These are phyloP conservation scores for Wasmannia auropunctata DNA, from an alignment of 1,140 invertebrate genomes.

Conservation along the genomic window DNA sequence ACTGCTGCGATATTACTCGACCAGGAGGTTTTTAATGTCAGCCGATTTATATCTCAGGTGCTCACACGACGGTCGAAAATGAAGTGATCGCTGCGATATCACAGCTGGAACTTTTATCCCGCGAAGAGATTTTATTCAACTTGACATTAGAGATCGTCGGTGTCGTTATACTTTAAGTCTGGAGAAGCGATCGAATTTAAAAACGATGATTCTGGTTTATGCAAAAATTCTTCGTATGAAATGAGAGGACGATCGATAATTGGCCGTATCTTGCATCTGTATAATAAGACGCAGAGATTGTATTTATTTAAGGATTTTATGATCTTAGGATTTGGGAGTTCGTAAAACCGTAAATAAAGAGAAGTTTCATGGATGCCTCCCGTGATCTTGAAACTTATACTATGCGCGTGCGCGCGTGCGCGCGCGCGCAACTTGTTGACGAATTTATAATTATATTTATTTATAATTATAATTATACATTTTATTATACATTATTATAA, in stretches of 20 bases:
- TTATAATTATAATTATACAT: constrained; percentile 8
- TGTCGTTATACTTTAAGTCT: not conserved
- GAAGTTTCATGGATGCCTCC: not conserved
- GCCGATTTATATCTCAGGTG: not conserved
- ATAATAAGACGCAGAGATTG: not conserved
- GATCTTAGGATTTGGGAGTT: not conserved
- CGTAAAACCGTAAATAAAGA: not conserved
- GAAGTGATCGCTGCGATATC: not conserved
- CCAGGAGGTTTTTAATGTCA: not conserved
- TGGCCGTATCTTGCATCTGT: not conserved
- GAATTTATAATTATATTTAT: constrained; percentile 17
- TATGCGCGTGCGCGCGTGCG: not conserved
- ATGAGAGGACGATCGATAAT: not conserved
- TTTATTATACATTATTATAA: not conserved
- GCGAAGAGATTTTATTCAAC: not conserved
- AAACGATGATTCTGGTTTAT: not conserved
- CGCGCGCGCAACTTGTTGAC: not conserved
- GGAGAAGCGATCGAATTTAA: not conserved
- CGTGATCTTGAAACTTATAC: not conserved
- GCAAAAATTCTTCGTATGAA: not conserved
- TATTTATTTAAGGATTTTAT: constrained; percentile 3
- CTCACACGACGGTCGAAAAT: not conserved
- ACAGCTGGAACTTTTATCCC: not conserved
- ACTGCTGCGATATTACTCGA: not conserved
- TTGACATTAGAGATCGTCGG: not conserved